Conservation (phyloP, 2,113 vertebrate genomes). For the Artemisiospiza belli region DNA sequence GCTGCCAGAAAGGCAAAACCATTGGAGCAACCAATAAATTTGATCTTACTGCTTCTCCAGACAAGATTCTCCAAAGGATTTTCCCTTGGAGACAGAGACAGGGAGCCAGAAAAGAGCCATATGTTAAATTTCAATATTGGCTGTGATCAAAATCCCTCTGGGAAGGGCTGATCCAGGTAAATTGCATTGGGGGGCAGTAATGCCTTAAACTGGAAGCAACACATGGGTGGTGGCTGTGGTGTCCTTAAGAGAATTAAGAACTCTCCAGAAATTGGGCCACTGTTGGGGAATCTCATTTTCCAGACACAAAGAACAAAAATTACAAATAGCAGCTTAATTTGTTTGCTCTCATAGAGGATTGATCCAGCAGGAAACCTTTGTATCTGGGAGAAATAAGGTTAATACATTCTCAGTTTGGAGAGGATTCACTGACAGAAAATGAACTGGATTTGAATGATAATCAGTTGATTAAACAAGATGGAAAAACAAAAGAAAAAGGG, state of each 20-base stretch:
- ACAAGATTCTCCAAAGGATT: neutral
- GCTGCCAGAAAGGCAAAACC: neutral
- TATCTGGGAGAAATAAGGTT: constrained; percentile 15
- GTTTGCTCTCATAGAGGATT: neutral
- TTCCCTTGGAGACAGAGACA: neutral
- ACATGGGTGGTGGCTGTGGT: rapidly evolving
- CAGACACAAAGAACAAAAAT: neutral
- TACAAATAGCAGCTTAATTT: neutral
- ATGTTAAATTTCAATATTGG: neutral
- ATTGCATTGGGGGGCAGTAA: neutral
- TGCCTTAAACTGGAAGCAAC: neutral
- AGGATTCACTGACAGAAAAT: neutral
- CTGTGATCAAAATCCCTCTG: neutral
- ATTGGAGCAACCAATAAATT: neutral
- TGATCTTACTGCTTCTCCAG: neutral
- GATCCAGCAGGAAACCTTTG: neutral
- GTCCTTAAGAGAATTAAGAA: neutral
- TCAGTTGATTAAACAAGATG: constrained; percentile 31
- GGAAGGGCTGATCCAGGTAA: neutral
- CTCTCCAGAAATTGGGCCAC: neutral
- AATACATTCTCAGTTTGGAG: neutral
- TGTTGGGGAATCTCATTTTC: neutral
- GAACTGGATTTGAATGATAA: constrained; percentile 31
- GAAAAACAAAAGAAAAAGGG: neutral
- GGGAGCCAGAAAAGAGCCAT: neutral